Base-by-base conservation (phyloP, 2,113 vertebrate genomes). In the Thermophis baileyi region DNA sequence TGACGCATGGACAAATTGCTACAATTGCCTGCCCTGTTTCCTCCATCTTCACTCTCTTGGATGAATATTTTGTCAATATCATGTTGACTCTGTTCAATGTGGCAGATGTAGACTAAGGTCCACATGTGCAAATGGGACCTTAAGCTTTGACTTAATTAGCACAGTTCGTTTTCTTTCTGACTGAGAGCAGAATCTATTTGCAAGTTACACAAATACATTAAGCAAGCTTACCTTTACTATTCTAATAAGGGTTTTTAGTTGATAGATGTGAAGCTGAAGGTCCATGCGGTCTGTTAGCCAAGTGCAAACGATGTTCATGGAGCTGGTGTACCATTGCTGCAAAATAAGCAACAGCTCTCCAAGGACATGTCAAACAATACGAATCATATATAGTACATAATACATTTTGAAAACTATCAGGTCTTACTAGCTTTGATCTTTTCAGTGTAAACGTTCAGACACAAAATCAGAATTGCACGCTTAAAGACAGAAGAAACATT, bases 291-390 rank as follows among this genome's bases (percentile, higher is more conserved):
- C 99, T 30, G 99, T 99, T 95, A 99, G 97, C 99, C 99, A 99
- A 95, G 99, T 99, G 97, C 99, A 99, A 97, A 99, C 96, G 27
- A 99, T 98, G 90, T 99, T 99, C 99, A 99, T 99, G 95, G 99
- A 99, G 98, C 99, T 99, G 97, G 98, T 99, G 98, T 99, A 99
- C 99, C 99, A 99, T 99, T 99, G 99, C 99, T 99, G 99, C 97
- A 99, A 99, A 97, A 99, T 97, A 99, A 98, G 99, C 96, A 98
- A 97, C 96, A 98, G 95, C 98, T 98, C 98, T 99, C 99, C 98
- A 99, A 98, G 98, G 98, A 97, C 98, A 96, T 94, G 89, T 46
- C 9, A 86, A 60, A 50, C 10, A 63, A 55, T 30, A 60, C 85
- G 90, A 46, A 27, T 22, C 46, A 24, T 0, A 20, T 2, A 90